Base-by-base conservation (phyloP, 2,113 vertebrate genomes). In the Ammodytes dubius region DNA sequence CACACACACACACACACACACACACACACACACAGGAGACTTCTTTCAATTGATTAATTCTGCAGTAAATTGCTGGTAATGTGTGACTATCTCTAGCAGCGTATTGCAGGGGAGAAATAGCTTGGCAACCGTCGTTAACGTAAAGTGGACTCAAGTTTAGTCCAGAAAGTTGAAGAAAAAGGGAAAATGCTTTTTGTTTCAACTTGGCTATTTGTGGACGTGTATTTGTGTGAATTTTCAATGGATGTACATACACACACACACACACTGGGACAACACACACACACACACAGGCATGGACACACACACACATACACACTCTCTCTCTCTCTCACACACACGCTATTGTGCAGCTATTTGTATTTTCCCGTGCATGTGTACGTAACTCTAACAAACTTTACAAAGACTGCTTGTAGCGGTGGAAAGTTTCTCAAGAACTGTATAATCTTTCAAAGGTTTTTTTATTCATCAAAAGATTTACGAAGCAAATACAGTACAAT, bases 1-100 rank as follows among this genome's bases (percentile, higher is more conserved):
- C 27, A 27, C 27, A 27, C 66, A 40, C 65, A 76, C 74, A 77
- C 78, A 63, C 79, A 81, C 70, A 85, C 83, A 9, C 86, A 90
- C 78, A 74, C 77, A 91, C 87, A 88, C 52, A 86, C 76, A 7
- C 72, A 70, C 59, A 50, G 88, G 70, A 81, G 52, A 86, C 77
- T 87, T 69, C 79, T 77, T 81, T 85, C 85, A 91, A 78, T 83
- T 83, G 91, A 93, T 91, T 91, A 85, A 88, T 88, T 88, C 89
- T 84, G 91, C 78, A 79, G 86, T 78, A 88, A 95, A 92, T 89
- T 74, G 89, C 78, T 87, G 74, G 4, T 85, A 91, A 93, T 91
- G 89, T 85, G 89, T 92, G 89, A 94, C 90, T 91, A 93, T 91
- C 90, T 87, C 79, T 45, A 83, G 71, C 17, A 82, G 65, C 35